Conservation (phyloP, 2,888 invertebrate genomes). For the Ichneumoninae sp. region DNA sequence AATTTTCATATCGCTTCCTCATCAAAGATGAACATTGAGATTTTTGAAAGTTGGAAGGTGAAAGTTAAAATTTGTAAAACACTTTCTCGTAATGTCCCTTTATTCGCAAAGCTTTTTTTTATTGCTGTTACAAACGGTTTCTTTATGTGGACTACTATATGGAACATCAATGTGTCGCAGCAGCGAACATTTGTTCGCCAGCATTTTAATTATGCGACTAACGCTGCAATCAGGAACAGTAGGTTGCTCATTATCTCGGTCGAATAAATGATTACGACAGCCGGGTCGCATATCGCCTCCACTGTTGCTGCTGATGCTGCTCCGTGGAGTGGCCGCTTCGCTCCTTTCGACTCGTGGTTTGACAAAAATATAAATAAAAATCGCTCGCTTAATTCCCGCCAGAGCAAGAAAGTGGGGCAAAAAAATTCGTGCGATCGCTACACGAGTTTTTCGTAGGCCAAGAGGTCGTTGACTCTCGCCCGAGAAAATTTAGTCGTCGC, state of each 20-base stretch:
- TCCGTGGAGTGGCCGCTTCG: background rate
- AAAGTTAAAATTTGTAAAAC: too few relatives aligned
- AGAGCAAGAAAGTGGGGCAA: background rate
- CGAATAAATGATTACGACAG: constrained; percentile 46
- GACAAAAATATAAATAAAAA: constrained; percentile 21
- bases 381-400: background rate
- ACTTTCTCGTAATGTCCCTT: too few relatives aligned
- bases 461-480: constrained; percentile 34
- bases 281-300: constrained; percentile 40
- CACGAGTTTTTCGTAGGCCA: constrained; percentile 18
- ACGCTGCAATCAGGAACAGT: constrained; percentile 30
- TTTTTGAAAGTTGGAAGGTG: too few relatives aligned
- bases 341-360: background rate
- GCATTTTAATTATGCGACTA: constrained; percentile 32
- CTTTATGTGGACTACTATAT: background rate
- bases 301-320: background rate
- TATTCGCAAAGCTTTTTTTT: too few relatives aligned
- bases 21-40: too few relatives aligned
- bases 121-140: background rate
- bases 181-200: background rate
- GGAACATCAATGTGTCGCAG: background rate
- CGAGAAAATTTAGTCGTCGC: constrained; percentile 36
- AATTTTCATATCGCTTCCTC: too few relatives aligned
- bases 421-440: constrained; percentile 1
- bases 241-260: constrained; percentile 13